Evolutionary conservation across 2,113 vertebrate genomes (phyloP).

Genomic region (Pygoscelis adeliae): DNA sequence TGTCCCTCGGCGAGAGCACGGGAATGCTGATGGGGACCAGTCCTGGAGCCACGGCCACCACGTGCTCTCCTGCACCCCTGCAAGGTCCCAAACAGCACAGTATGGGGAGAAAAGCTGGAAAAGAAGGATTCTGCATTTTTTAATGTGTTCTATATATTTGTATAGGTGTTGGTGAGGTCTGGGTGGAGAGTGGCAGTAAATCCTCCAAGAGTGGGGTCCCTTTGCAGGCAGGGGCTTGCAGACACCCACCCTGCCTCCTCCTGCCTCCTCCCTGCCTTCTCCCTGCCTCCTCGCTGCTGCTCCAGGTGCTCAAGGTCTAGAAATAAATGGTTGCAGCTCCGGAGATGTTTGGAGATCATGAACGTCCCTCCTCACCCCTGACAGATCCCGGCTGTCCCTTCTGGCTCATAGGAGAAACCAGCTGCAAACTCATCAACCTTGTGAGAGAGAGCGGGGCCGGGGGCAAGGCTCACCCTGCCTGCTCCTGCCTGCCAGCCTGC

Average conservation of each 20-base stretch:
- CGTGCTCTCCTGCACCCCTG: background rate
- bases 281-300: background rate
- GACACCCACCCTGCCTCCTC: background rate
- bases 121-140: background rate
- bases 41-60: background rate
- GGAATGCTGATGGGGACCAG: background rate
- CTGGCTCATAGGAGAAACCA: background rate
- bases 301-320: background rate
- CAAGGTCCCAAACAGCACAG: background rate
- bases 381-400: rapidly evolving
- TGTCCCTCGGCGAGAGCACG: rapidly evolving
- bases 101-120: background rate
- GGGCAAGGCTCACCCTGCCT: background rate
- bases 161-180: background rate
- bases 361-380: rapidly evolving
- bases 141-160: rapidly evolving
- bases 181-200: background rate
- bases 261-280: background rate
- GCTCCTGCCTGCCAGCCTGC: background rate
- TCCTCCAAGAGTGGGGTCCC: background rate
- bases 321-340: background rate
- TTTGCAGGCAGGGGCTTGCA: background rate
- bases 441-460: rapidly evolving
- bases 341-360: background rate
- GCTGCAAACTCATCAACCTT: background rate